Conservation (phyloP, 2,113 vertebrate species). For the Poeciliopsis turrubarensis region DNA sequence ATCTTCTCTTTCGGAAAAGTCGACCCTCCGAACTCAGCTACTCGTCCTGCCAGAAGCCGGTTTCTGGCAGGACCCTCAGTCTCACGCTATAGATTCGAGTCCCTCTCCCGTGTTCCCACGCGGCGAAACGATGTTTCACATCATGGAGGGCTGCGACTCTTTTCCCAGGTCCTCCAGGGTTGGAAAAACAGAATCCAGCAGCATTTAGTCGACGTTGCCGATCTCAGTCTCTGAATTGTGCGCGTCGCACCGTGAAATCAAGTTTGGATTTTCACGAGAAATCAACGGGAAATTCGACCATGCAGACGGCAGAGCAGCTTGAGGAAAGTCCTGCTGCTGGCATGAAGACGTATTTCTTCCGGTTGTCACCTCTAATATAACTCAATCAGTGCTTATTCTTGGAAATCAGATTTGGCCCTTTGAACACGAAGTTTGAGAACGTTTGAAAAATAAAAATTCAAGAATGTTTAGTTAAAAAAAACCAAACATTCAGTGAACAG, state of each 20-base stretch:
- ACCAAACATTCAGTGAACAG: background rate
- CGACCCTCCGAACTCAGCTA: background rate
- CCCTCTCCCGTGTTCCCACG: conserved; percentile 5
- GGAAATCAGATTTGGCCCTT: background rate
- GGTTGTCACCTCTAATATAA: background rate
- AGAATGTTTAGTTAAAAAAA: background rate
- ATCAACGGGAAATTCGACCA: no score
- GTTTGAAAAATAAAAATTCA: background rate
- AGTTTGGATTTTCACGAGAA: no score
- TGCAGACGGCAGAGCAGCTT: no score
- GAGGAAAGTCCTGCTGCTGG: background rate
- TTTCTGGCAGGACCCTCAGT: background rate
- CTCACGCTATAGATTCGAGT: background rate
- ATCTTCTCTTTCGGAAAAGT: background rate
- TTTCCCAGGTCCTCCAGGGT: no score
- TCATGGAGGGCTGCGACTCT: background rate
- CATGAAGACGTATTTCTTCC: background rate
- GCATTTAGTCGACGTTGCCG: no score
- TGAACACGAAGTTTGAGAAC: background rate
- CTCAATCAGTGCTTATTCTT: background rate
- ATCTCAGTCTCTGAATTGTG: no score
- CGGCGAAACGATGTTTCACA: background rate
- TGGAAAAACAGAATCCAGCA: no score
- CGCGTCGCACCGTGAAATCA: no score
- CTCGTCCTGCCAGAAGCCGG: background rate